A percentile compares a stretch with the other conserved stretches of the same genome.
Conservation (phyloP, 1,140 invertebrate species). For the Centruroides sculpturatus region DNA sequence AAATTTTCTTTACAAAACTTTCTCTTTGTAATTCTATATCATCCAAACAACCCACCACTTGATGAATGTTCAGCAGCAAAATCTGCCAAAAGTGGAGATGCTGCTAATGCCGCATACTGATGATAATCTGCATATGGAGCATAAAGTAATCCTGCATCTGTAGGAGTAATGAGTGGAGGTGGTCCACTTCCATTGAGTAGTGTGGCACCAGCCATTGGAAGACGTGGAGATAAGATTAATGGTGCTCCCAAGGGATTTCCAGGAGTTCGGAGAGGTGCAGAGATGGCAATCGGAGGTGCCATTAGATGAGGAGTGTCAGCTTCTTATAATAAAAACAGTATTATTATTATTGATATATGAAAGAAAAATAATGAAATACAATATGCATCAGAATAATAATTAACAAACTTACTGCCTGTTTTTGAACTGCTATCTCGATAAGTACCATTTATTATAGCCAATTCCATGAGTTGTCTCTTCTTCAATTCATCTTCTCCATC, state of each 20-base stretch:
- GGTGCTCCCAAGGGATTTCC: conserved; percentile 51
- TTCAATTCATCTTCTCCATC: conserved; percentile 99
- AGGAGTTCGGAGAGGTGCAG: conserved; percentile 47
- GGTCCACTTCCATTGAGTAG: conserved; percentile 49
- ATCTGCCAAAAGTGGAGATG: conserved; percentile 64
- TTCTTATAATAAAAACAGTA: conserved; percentile 6
- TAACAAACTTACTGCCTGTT: too few relatives aligned
- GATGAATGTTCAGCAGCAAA: conserved; percentile 60
- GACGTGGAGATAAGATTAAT: conserved; percentile 68
- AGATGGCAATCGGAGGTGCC: conserved; percentile 41
- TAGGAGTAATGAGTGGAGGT: conserved; percentile 28
- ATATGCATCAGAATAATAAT: too few relatives aligned
- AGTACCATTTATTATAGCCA: conserved; percentile 99
- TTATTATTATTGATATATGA: background rate
- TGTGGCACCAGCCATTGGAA: conserved; percentile 50
- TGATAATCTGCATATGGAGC: conserved; percentile 71
- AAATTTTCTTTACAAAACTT: too few relatives aligned
- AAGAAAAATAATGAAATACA: too few relatives aligned
- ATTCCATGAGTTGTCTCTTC: conserved; percentile 97
- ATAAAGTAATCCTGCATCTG: conserved; percentile 45
- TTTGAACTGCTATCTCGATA: conserved; percentile 61
- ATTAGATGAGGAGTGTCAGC: conserved; percentile 33
- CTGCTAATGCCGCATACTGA: conserved; percentile 66
- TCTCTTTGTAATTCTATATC: too few relatives aligned
- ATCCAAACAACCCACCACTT: conserved; percentile 54